A percentile compares a stretch with the other conserved stretches of the same genome.
Evolutionary conservation across 2,888 invertebrate species (phyloP).

Genomic region (Lumbricus terrestris): DNA sequence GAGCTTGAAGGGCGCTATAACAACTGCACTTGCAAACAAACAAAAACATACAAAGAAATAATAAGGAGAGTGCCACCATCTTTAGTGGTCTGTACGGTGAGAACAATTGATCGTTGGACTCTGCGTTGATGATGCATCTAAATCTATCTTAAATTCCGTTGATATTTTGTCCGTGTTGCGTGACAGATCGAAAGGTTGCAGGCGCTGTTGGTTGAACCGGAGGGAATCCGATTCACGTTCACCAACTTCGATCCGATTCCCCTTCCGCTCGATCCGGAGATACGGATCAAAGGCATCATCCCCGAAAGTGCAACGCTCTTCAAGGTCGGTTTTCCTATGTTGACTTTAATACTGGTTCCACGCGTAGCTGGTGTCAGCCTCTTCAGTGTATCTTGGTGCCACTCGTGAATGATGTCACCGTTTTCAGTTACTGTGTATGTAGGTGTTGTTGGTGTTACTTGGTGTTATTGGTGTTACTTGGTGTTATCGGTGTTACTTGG

Average conservation of each 20-base stretch:
- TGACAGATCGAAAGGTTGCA: constrained; percentile 77
- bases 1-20: too few species aligned
- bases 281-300: constrained; percentile 79
- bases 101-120: too few species aligned
- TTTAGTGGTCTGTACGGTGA: too few species aligned
- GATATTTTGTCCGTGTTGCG: background rate
- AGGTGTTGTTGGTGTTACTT: too few species aligned
- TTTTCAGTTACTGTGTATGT: too few species aligned
- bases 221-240: constrained; percentile 66
- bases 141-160: background rate
- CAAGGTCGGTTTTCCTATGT: constrained; percentile 64
- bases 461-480: too few species aligned
- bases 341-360: background rate
- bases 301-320: constrained; percentile 83
- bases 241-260: constrained; percentile 86
- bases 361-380: background rate
- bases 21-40: too few species aligned
- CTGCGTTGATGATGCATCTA: background rate
- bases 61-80: too few species aligned
- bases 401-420: too few species aligned
- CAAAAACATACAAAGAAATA: too few species aligned
- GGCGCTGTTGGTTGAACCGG: constrained; percentile 70
- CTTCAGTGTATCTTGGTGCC: too few species aligned
- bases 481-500: too few species aligned
- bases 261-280: constrained; percentile 88